These are phyloP conservation scores for Patella vulgata DNA, from an alignment of 1,140 invertebrate species.

Conservation along the genomic window DNA sequence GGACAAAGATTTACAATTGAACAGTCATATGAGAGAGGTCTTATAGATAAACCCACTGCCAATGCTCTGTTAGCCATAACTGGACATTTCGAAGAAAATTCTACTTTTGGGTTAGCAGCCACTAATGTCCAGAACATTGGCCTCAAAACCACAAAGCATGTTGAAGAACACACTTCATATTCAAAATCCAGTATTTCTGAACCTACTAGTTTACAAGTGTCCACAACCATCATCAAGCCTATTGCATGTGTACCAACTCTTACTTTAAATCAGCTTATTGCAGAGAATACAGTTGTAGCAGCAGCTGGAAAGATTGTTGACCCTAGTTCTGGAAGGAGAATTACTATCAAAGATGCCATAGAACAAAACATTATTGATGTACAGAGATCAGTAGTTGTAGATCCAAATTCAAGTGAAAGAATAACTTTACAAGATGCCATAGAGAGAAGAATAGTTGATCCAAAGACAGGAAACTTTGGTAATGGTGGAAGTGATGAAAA, in stretches of 20 bases:
- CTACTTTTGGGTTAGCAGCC: background rate
- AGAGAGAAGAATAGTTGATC: conserved; percentile 84
- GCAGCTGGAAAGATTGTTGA: conserved; percentile 74
- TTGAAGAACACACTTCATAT: background rate
- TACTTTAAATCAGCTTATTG: conserved; percentile 42
- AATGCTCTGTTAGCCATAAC: conserved; percentile 45
- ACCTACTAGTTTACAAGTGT: too few species aligned
- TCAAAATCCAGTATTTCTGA: background rate
- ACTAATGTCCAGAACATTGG: background rate
- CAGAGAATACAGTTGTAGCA: conserved; percentile 32
- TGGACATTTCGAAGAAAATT: conserved; percentile 32
- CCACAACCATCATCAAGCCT: too few species aligned
- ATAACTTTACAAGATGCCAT: conserved; percentile 86
- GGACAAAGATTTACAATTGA: conserved; percentile 79
- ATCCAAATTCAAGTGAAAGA: conserved; percentile 67
- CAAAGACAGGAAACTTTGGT: conserved; percentile 78
- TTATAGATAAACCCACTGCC: conserved; percentile 72
- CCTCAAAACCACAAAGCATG: background rate
- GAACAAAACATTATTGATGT: conserved; percentile 49
- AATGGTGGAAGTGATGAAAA: conserved; percentile 48
- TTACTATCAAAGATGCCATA: conserved; percentile 55
- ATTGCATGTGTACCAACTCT: background rate
- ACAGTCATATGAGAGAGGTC: conserved; percentile 81
- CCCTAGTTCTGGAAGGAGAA: conserved; percentile 68
- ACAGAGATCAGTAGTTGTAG: conserved; percentile 46